These are phyloP conservation scores for Osmerus mordax DNA, from an alignment of 2,113 vertebrate species.

Conservation along the genomic window DNA sequence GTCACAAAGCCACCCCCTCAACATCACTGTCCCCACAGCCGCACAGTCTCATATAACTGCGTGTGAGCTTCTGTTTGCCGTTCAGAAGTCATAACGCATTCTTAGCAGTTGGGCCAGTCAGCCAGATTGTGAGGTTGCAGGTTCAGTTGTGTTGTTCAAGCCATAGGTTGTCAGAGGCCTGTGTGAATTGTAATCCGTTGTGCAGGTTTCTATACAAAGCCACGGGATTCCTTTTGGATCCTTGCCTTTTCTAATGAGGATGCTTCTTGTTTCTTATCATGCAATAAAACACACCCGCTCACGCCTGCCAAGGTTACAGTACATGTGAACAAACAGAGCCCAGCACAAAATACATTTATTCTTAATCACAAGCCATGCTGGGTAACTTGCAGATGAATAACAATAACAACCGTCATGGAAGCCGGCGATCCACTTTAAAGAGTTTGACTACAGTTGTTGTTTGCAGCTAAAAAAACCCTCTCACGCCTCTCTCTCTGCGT, in stretches of 20 bases:
- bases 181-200: not conserved
- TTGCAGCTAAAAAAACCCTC: too few relatives aligned
- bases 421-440: too few relatives aligned
- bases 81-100: not conserved
- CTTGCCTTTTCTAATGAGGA: not conserved
- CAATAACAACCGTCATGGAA: too few relatives aligned
- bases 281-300: not conserved
- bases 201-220: not conserved
- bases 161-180: not conserved
- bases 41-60: not conserved
- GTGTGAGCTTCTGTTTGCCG: too few relatives aligned
- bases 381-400: too few relatives aligned
- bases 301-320: too few relatives aligned
- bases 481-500: slow-evolving; percentile 25
- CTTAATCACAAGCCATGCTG: too few relatives aligned
- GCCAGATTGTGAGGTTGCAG: not conserved
- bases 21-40: not conserved
- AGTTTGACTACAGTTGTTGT: too few relatives aligned
- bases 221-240: not conserved
- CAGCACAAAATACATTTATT: too few relatives aligned
- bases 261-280: not conserved
- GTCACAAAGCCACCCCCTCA: slow-evolving; percentile 33
- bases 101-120: not conserved
- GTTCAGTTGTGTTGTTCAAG: not conserved
- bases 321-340: too few relatives aligned